Conservation (phyloP, 1,140 invertebrate species). For the Vanessa atalanta region DNA sequence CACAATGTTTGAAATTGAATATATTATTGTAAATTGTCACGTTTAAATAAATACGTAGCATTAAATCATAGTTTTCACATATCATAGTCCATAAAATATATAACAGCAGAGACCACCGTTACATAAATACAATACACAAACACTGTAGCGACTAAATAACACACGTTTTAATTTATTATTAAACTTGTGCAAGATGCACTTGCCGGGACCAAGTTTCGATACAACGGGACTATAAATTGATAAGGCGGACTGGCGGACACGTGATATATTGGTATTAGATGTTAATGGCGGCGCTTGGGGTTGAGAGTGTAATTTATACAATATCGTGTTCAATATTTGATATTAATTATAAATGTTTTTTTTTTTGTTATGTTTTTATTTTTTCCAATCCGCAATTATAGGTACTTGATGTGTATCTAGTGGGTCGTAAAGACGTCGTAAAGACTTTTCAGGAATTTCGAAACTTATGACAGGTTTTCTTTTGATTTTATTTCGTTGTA, state of each 20-base stretch:
- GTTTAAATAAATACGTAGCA: no score
- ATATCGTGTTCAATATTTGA: not conserved
- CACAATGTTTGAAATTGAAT: no score
- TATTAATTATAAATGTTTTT: slow-evolving; percentile 1
- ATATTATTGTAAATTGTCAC: no score
- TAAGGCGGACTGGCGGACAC: slow-evolving; percentile 45
- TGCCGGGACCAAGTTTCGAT: slow-evolving; percentile 62
- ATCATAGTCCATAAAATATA: not conserved
- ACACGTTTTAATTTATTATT: slow-evolving; percentile 67
- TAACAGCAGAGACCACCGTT: not conserved
- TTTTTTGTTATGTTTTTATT: not conserved
- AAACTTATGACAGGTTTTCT: no score
- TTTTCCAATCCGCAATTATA: no score
- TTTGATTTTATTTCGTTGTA: no score
- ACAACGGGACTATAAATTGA: slow-evolving; percentile 65
- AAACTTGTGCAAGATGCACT: slow-evolving; percentile 62
- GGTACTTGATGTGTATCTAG: no score
- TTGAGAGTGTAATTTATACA: not conserved
- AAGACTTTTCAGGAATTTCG: no score
- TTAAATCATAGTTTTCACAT: no score
- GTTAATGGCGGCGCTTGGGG: slow-evolving; percentile 34
- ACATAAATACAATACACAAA: not conserved
- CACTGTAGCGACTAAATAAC: slow-evolving; percentile 47
- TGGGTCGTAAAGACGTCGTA: no score
- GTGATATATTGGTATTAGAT: slow-evolving; percentile 56